Base-by-base conservation (phyloP, 35 echinoderm and acorn worm genomes). In the Nesometra sesokonis region DNA sequence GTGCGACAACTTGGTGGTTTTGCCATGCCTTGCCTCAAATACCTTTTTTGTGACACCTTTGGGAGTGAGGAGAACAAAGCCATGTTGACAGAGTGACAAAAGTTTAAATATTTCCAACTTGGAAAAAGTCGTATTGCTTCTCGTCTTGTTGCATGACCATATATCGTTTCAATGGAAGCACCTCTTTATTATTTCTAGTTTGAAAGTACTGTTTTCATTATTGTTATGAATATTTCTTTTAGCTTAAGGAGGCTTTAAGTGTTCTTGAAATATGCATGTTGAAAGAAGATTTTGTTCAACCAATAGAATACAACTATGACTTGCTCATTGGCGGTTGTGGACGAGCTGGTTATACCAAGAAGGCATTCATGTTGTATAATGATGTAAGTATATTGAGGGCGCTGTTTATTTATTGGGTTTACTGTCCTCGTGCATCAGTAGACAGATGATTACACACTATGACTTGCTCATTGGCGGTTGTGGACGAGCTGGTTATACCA, bases 341-440 rank as follows among this genome's bases (percentile, higher is more conserved):
- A 40, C 81, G 95, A 32, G 95, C 89, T 37, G 95, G 95, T 21
- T 97, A 97, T 35, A 97, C 95, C 11, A 91, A 97, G 83, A 97
- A 93, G 77, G 95, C 95, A 33, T 97, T 97, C 86, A 84, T 93
- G 83, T 82, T 97, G 27, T 97, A 91, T 84, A 97, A 97, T 88
- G 82, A 87, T 30, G 95, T 97, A 88, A 89, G 91, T 78, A 7
- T 43, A 43, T 43, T 7, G 39, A 43, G 39, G 77, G 27, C 27
- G 23, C 77, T 78, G 9, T 29, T n/a, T n/a, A n/a, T n/a, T n/a
- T n/a, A n/a, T n/a, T n/a, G n/a, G n/a, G n/a, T n/a, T n/a, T n/a
- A n/a, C n/a, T n/a, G n/a, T n/a, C n/a, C n/a, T n/a, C n/a, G n/a
- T n/a, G n/a, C n/a, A n/a, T n/a, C n/a, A n/a, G n/a, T n/a, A n/a